Evolutionary conservation across 2,113 vertebrate species (phyloP).

Genomic region (Balaeniceps rex): DNA sequence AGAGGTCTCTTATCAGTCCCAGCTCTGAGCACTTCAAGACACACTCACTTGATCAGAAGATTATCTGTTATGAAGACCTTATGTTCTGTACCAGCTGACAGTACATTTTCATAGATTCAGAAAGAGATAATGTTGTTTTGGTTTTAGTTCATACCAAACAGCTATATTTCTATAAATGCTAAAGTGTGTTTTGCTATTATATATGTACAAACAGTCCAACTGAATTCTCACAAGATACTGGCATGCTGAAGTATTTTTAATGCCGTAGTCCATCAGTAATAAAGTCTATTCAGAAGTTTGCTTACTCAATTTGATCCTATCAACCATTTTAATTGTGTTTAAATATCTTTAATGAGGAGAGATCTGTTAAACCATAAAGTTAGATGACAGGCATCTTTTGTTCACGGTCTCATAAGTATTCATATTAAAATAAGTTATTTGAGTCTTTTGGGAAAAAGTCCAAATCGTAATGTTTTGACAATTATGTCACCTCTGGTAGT

Average conservation of each 20-base stretch:
- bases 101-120: background rate
- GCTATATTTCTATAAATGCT: background rate
- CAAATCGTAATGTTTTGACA: constrained; percentile 39
- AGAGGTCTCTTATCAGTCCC: background rate
- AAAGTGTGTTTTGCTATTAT: background rate
- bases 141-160: background rate
- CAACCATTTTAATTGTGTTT: background rate
- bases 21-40: background rate
- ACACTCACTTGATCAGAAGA: background rate
- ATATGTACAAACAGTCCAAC: background rate
- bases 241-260: background rate
- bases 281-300: background rate
- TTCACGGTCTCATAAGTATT: background rate
- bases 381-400: background rate
- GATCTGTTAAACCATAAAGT: background rate
- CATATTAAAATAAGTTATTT: background rate
- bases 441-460: background rate
- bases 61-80: background rate
- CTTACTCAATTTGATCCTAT: background rate
- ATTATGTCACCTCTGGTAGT: constrained; percentile 36
- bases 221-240: background rate
- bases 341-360: background rate
- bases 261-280: background rate
- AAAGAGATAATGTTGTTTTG: background rate
- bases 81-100: background rate